Evolutionary conservation across 1,140 invertebrate genomes (phyloP), one percentile per base, ranked within the genome.

Genomic region (Drosophila tropicalis): DNA sequence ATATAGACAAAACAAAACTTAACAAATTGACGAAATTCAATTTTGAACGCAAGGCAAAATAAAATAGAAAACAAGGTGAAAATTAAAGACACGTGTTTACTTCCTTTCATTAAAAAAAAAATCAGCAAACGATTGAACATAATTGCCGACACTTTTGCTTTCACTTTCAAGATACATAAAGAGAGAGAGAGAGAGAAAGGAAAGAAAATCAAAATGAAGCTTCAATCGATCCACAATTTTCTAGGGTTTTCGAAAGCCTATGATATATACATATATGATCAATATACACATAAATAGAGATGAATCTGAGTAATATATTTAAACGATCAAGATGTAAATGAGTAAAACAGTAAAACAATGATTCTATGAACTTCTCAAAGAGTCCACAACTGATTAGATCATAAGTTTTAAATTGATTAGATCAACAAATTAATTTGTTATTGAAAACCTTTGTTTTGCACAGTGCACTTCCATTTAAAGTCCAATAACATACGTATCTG

Each of bases 71-170:
- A 22, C 55, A 15, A 40, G 29, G 25, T 63, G 25, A 22, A 81
- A 74, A 81, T 76, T 63, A 65, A 25, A 56, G 64, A 75, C 70
- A 74, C 74, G 73, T 66, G 70, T 69, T 74, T 51, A 25, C 32
- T 22, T 55, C 5, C 47, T 54, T 39, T 39, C 56, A 10, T 51
- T 39, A 54, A 76, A 39, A 12, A 72, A 72, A 63, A 56, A 39
- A 62, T 44, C 29, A 29, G 13, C 29, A 62, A 67, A 61, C 63
- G 44, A 36, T 44, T 41, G 61, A 44, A 54, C 63, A 65, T 79
- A 79, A 64, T 74, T 77, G 69, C 32, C 56, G n/a, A 19, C 17
- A 51, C 29, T 29, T 51, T 51, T 22, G 44, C 44, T 51, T 51
- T 51, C 44, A 51, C 44, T 51, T 51, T 51, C 9, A 36, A 36